Percentiles rank a stretch among this genome's conserved stretches.
Conservation (phyloP, 1,140 invertebrate genomes). For the Danaus plexippus region DNA sequence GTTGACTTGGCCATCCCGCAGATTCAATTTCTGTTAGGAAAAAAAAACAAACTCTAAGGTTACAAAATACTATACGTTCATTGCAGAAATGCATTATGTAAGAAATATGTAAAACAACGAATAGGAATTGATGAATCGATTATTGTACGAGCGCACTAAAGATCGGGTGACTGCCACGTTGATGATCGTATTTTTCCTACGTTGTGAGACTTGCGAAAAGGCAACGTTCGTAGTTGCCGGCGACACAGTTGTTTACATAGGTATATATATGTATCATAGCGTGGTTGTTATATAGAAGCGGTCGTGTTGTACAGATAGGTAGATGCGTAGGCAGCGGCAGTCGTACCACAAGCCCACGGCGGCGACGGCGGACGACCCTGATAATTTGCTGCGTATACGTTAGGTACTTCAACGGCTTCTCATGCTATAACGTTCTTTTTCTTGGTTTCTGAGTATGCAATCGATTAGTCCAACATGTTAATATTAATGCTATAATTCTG, state of each 20-base stretch:
- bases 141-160: too few species aligned
- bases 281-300: slow-evolving; percentile 19
- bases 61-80: too few species aligned
- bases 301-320: slow-evolving; percentile 28
- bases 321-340: slow-evolving; percentile 47
- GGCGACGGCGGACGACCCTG: slow-evolving; percentile 57
- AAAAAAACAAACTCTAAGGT: not conserved
- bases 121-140: too few species aligned
- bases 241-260: slow-evolving; percentile 39
- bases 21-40: not conserved
- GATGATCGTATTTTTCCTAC: slow-evolving; percentile 54
- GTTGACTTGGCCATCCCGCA: not conserved
- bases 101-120: too few species aligned
- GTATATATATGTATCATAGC: slow-evolving; percentile 24
- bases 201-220: slow-evolving; percentile 29
- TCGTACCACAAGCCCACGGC: slow-evolving; percentile 39
- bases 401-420: slow-evolving; percentile 64
- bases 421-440: slow-evolving; percentile 43
- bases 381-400: slow-evolving; percentile 66
- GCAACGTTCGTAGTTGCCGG: slow-evolving; percentile 19
- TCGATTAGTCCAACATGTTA: slow-evolving; percentile 7
- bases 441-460: slow-evolving; percentile 40
- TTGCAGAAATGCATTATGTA: too few species aligned
- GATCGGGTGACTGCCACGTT: slow-evolving; percentile 37
- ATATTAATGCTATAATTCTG: too few species aligned